Evolutionary conservation across 1,140 invertebrate species (phyloP), one percentile per base, ranked within the genome.

Genomic region (Mactra quadrangularis): DNA sequence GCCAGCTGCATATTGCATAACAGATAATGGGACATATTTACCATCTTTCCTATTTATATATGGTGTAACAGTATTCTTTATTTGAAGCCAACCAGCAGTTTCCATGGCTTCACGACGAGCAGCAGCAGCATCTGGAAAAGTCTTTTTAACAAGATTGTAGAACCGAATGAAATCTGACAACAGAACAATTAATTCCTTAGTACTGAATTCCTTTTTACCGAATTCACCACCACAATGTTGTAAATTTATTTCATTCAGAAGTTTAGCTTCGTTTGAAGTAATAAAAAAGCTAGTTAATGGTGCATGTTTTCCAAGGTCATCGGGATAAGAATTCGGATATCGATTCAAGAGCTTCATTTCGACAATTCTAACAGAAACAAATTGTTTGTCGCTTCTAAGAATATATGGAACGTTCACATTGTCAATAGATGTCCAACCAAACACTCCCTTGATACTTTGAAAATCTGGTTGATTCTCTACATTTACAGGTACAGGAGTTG

Each of bases 51-150:
- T 62, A 60, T 85, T 78, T 0, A 97, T 97, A 90, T 98, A 99
- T 3, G 97, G 97, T 59, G 98, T 97, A 38, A 98, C 97, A 0
- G 97, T 97, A 90, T 97, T 97, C 91, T 98, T 98, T 82, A 99
- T 98, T 59, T 97, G 95, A 85, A 98, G 97, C 92, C 98, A 98
- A 59, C 97, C 98, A 75, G 70, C 89, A 45, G 27, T 85, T 62
- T 77, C 74, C n/a, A 35, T 29, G 33, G 71, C 53, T 47, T 45
- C 68, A n/a, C 70, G 60, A 55, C 52, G 19, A 41, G 83, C 70
- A 33, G 47, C 41, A 85, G 92, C 81, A 96, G 96, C 89, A 96
- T 97, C 87, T 97, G 94, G 94, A 97, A 99, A 92, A 53, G 90
- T 90, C 55, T 90, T 91, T 86, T 92, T 92, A 29, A 92, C 91